Conservation (phyloP, 2,113 vertebrate species). For the Phylloscopus trochiloides region DNA sequence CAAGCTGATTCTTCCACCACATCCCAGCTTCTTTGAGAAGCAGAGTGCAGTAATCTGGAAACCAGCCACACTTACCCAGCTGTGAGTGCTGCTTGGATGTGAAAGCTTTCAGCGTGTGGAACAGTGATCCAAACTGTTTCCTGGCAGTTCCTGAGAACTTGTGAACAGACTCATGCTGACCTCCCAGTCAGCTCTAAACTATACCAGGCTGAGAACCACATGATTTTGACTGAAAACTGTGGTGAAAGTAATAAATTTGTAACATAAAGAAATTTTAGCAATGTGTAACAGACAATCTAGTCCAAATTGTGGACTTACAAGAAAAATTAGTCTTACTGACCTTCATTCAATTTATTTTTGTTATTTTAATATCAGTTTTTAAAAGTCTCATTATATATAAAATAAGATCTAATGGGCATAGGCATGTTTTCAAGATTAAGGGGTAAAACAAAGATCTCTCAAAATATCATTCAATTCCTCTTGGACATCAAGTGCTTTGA, state of each 20-base stretch:
- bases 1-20: neutral
- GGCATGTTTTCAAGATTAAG: neutral
- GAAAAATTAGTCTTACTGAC: neutral
- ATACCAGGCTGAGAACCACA: neutral
- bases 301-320: neutral
- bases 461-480: neutral
- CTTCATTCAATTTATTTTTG: neutral
- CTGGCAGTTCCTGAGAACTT: neutral
- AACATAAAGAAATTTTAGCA: neutral
- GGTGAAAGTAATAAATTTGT: neutral
- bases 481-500: neutral
- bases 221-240: neutral
- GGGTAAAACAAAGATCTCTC: neutral
- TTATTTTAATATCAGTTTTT: neutral
- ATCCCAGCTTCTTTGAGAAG: neutral
- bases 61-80: neutral
- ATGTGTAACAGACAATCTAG: neutral
- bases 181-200: neutral
- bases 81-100: neutral
- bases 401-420: neutral
- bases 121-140: neutral
- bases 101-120: neutral
- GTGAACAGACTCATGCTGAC: neutral
- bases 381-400: neutral
- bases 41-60: neutral